Percentiles rank a stretch among this genome's conserved stretches.
These are phyloP conservation scores for Avahi laniger DNA, from an alignment of 2,797 vertebrate species.

Conservation along the genomic window DNA sequence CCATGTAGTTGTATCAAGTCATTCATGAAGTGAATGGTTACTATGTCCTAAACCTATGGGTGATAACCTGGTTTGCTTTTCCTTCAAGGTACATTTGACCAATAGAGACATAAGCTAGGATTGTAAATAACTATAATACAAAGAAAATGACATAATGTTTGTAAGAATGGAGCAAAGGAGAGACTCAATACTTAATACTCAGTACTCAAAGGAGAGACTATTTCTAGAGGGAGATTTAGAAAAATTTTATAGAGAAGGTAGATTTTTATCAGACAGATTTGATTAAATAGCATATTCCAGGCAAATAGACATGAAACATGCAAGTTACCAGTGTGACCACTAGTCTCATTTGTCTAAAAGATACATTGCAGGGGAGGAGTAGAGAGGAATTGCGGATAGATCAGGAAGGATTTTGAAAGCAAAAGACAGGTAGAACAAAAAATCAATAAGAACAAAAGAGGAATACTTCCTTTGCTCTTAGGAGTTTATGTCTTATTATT, in stretches of 20 bases:
- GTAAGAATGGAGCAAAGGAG: not conserved
- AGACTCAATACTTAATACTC: too few species aligned
- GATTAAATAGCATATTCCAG: not conserved
- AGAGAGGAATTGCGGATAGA: not conserved
- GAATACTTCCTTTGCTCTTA: not conserved
- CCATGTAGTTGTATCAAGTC: not conserved
- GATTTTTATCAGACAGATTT: not conserved
- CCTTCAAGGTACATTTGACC: not conserved
- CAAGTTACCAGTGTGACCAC: not conserved
- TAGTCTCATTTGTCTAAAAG: not conserved
- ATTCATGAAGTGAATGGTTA: not conserved
- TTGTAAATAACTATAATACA: not conserved
- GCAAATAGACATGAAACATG: not conserved
- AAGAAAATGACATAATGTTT: not conserved
- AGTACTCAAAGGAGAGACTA: not conserved
- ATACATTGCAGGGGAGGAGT: not conserved
- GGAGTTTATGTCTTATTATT: not conserved
- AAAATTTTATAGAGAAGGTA: not conserved
- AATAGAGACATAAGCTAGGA: not conserved
- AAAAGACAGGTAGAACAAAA: not conserved
- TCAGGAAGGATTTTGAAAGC: not conserved
- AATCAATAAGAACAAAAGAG: not conserved
- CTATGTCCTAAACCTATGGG: not conserved
- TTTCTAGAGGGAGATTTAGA: not conserved
- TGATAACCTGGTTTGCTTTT: not conserved